Evolutionary conservation across 2,888 invertebrate genomes (phyloP), one percentile per base, ranked within the genome.

Genomic region (Eucera pruinosa): DNA sequence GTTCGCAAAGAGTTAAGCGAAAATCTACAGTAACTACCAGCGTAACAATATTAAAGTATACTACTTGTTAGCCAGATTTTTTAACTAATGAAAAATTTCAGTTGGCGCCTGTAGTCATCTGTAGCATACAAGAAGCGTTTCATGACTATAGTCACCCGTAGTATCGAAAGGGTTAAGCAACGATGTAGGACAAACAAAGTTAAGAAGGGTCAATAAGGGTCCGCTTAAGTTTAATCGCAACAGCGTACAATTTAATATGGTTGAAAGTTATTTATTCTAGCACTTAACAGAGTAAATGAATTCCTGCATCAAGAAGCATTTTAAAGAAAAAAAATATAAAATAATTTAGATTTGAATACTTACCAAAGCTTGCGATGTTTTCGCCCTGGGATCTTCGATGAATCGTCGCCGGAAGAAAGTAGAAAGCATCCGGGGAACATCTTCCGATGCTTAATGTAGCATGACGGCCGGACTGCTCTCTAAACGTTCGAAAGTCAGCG

Each of bases 401-500:
- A 15, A 52, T 43, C 43, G 15, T 18, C 67, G 18, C 7, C 23
- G 39, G 11, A 20, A 15, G 25, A 13, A 7, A 11, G 20, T 7
- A n/a, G 13, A 25, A 11, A 36, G 2, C 30, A 23, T 36, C 39
- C 52, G 0, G 25, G 41, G 1, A 50, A 52, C 71, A 58, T 67
- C 75, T 66, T 74, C 25, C 47, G 27, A 52, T 33, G 61, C 43
- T 64, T 75, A 74, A 67, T 68, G 67, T 54, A 52, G 39, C 68
- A 39, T 54, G 75, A 65, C 75, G 13, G 36, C 23, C 25, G 60
- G 45, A 67, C 36, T 41, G 58, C 36, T 25, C 27, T 45, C 75
- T 77, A 75, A 77, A 78, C 54, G 78, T 6, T 61, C 33, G 48
- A 69, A 61, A 60, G 41, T 52, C 55, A 13, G 30, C 64, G 57